Conservation (phyloP, 1,140 invertebrate genomes). For the Lucilia cuprina region DNA sequence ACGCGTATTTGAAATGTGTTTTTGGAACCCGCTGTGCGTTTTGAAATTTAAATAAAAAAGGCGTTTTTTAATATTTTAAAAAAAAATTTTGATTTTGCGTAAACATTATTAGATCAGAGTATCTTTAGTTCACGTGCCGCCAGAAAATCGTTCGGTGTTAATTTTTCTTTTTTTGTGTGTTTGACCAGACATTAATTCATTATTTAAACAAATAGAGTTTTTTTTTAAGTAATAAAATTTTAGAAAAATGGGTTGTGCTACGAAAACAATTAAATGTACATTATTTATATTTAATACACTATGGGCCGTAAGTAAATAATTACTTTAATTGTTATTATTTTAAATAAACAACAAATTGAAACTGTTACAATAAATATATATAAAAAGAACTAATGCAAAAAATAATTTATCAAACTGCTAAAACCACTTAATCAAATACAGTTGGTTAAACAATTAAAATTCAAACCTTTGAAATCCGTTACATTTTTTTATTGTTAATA, state of each 20-base stretch:
- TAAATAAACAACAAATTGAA: too few species aligned
- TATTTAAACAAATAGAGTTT: neutral
- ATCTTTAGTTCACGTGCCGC: neutral
- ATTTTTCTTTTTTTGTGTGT: neutral
- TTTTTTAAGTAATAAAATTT: neutral
- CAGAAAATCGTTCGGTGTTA: neutral
- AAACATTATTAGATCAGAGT: neutral
- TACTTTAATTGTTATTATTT: too few species aligned
- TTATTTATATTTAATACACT: slow-evolving; percentile 83
- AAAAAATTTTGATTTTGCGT: neutral
- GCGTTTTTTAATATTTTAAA: neutral
- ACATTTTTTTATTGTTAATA: too few species aligned
- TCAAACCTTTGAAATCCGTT: too few species aligned
- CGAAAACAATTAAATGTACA: slow-evolving; percentile 80
- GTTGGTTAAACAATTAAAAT: too few species aligned
- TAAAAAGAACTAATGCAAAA: neutral
- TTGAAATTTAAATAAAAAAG: neutral
- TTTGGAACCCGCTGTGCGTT: neutral
- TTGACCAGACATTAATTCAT: neutral
- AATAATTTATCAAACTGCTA: too few species aligned
- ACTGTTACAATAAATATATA: neutral
- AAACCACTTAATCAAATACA: too few species aligned
- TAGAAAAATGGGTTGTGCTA: slow-evolving; percentile 70
- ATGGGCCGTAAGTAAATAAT: slow-evolving; percentile 77
- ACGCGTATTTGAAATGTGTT: neutral